Evolutionary conservation across 2,113 vertebrate genomes (phyloP).

Genomic region (Dolichallabes microphthalmus): DNA sequence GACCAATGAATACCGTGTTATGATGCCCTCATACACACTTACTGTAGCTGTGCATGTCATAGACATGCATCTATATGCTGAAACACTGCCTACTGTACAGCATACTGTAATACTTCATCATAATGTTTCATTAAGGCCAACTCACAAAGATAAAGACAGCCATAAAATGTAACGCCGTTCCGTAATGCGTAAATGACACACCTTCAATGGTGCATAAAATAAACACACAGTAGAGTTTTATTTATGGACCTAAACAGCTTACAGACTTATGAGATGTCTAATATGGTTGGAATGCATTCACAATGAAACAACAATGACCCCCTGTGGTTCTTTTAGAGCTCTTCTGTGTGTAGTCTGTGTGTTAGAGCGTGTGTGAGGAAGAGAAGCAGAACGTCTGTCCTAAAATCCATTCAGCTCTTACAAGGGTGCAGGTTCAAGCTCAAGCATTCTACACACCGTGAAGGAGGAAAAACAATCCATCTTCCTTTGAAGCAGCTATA

Average conservation of each 20-base stretch:
- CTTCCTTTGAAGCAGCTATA: neutral
- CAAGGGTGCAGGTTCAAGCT: neutral
- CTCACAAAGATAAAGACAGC: neutral
- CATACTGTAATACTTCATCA: neutral
- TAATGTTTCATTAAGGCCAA: neutral
- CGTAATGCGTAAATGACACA: neutral
- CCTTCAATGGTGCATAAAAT: neutral
- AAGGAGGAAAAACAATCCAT: neutral
- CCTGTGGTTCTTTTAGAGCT: slow-evolving; percentile 21
- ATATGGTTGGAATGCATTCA: neutral
- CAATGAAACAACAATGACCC: slow-evolving; percentile 47
- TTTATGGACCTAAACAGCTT: neutral
- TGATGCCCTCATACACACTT: neutral
- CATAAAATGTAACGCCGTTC: neutral
- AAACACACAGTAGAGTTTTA: neutral
- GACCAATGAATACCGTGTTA: too few species aligned
- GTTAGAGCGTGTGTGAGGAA: neutral
- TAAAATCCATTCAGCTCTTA: neutral
- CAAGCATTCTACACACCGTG: neutral
- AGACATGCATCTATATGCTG: too few species aligned
- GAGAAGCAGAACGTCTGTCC: neutral
- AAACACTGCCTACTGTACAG: neutral
- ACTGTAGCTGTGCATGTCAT: neutral
- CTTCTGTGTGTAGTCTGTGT: neutral
- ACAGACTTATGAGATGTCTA: too few species aligned